Evolutionary conservation across 2,888 invertebrate genomes (phyloP), one percentile per base, ranked within the genome.

Genomic region (Hoplodrina blanda): DNA sequence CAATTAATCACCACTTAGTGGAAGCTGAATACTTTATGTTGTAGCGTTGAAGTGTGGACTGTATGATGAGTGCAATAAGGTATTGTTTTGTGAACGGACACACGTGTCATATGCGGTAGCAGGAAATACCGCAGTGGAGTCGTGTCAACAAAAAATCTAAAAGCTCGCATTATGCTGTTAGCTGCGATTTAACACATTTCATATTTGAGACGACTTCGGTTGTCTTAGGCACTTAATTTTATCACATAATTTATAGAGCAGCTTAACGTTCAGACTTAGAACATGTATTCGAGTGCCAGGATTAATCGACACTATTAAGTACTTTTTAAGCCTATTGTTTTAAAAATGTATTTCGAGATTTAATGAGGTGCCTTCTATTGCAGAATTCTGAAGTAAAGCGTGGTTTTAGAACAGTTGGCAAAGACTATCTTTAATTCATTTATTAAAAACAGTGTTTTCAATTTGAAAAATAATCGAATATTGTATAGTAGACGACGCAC

Each of bases 161-260:
- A 92, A 93, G 93, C 93, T 89, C 88, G 89, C 93, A 92, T 94
- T 93, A 95, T 92, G 90, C 92, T 94, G 92, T 93, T 95, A 94
- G 92, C 92, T 92, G 91, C 93, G 92, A 93, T 94, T 94, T 94
- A 94, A 95, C 93, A 92, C 93, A 93, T 94, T 93, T 95, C 93
- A 95, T 95, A 95, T 95, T 93, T 92, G 89, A 93, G 91, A 86
- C 84, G 92, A 93, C 92, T 92, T 89, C 87, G 91, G 91, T 90
- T 92, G 92, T 92, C 87, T 83, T 87, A 87, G 85, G 88, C 92
- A 93, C 91, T 95, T 95, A 92, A 93, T 93, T 94, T 92, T 92
- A 92, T 90, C 84, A 83, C 87, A 84, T 82, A 85, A 85, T 86
- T 85, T 85, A 85, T 86, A 69, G 81, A 69, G 77, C 60, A 75